Conservation (phyloP, 1,140 invertebrate species). For the Condylostylus longicornis region DNA sequence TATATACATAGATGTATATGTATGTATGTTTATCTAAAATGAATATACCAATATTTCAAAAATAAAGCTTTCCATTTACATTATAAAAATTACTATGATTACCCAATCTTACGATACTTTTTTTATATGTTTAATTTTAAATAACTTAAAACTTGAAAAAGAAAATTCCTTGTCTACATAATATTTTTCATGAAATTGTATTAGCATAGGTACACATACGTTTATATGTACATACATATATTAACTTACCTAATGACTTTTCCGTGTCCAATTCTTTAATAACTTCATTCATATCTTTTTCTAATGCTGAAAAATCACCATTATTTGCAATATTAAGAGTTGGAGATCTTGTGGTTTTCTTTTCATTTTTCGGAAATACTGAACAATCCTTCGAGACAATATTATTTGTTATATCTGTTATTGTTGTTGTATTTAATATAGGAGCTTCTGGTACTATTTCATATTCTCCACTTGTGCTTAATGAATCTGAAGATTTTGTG, state of each 20-base stretch:
- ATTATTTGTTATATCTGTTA: constrained; percentile 9
- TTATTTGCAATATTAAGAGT: constrained; percentile 59
- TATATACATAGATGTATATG: too few species aligned
- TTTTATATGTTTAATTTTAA: too few species aligned
- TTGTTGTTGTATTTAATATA: constrained; percentile 23
- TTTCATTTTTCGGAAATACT: constrained; percentile 18
- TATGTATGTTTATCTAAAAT: too few species aligned
- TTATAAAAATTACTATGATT: too few species aligned
- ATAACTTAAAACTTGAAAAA: too few species aligned
- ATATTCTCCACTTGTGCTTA: constrained; percentile 69
- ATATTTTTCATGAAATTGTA: constrained; percentile 7
- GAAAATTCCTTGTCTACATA: constrained; percentile 9
- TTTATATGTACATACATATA: constrained; percentile 6
- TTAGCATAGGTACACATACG: constrained; percentile 13
- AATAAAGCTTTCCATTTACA: too few species aligned
- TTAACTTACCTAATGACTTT: constrained; percentile 14
- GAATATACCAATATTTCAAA: too few species aligned
- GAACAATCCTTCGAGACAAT: constrained; percentile 16
- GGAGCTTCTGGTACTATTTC: constrained; percentile 49
- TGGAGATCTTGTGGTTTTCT: constrained; percentile 38
- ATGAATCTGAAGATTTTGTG: constrained; percentile 63
- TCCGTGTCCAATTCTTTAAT: constrained; percentile 36
- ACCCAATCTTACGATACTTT: too few species aligned
- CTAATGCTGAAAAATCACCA: constrained; percentile 53
- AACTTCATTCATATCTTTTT: constrained; percentile 58